Base-by-base conservation (phyloP, 2,113 vertebrate genomes). In the Cyrtonyx montezumae region DNA sequence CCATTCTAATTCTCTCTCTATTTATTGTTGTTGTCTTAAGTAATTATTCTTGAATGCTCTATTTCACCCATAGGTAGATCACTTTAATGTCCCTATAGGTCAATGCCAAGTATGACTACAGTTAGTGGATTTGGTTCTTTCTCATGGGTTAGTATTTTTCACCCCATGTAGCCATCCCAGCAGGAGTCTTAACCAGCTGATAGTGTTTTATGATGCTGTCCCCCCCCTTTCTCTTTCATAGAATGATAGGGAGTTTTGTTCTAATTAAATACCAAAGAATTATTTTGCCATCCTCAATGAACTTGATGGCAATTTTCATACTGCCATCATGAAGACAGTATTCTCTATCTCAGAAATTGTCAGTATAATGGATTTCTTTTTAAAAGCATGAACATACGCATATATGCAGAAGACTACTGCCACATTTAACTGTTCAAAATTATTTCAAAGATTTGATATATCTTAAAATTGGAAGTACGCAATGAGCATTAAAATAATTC, bases 381-480 rank as follows among this genome's bases (percentile, higher is more conserved):
- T 66, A 79, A 42, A 49, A 66, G 19, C 5, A 25, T 8, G 17
- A 16, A 6, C 11, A 13, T 5, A 17, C 3, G 0, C 17, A 28
- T 48, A 37, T 67, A 37, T 15, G 34, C 14, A 59, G 65, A 84
- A 6, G 2, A 55, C 32, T 32, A 4, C 8, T 36, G 12, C 9
- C 6, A 6, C 18, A 11, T 56, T 90, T 43, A 43, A 9, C 17
- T 45, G 1, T n/a, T 90, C 43, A 13, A 76, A 65, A 34, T 40
- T 13, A 25, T 69, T 79, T 71, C 15, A 62, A 15, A 26, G 19
- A 1, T 61, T 79, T 79, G 46, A 15, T 55, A 4, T 5, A 8
- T 45, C 58, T 59, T 17, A 46, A 11, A 62, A 63, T 12, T 3
- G 19, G 3, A 0, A 37, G 0, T 15, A 34, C n/a, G 3, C 25